phyloP scores from a whole-genome alignment of 1,140 invertebrate genomes.

The Atta colombica region DNA sequence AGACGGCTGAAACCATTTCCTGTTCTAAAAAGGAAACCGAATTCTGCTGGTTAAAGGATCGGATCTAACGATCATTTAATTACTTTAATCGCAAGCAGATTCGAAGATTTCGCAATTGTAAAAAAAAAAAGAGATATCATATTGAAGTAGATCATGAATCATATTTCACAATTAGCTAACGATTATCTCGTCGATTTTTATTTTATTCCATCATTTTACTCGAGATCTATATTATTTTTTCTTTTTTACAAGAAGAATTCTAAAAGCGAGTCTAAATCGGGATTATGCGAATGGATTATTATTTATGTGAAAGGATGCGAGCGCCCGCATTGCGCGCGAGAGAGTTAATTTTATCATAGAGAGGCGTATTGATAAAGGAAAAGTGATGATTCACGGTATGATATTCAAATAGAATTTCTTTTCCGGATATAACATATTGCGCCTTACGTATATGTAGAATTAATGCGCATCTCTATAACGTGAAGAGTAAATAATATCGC shows the following conservation, averaged over 20 bases:
- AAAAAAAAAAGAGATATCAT: not conserved
- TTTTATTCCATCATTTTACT: not conserved
- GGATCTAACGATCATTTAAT: constrained; percentile 4
- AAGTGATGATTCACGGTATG: constrained; percentile 18
- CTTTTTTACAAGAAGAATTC: not conserved
- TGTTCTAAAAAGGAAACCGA: constrained; percentile 7
- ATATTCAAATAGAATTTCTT: constrained; percentile 27
- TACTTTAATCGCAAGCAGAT: not conserved
- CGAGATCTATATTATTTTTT: not conserved
- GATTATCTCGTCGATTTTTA: not conserved
- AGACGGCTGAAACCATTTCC: constrained; percentile 17
- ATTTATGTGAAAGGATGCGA: not conserved
- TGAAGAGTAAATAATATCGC: not conserved
- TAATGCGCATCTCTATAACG: constrained; percentile 9
- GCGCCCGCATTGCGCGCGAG: not conserved
- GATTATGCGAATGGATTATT: not conserved
- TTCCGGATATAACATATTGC: constrained; percentile 29
- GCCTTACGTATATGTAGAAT: constrained; percentile 37
- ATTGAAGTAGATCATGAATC: not conserved
- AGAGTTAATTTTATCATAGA: constrained; percentile 34
- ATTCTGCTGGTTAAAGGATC: constrained; percentile 5
- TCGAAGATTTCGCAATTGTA: not conserved
- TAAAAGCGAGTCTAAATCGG: not conserved
- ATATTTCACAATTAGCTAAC: not conserved
- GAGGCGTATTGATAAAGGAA: constrained; percentile 8